phyloP scores from a whole-genome alignment of 2,888 invertebrate species.

The Caenorhabditis becei region DNA sequence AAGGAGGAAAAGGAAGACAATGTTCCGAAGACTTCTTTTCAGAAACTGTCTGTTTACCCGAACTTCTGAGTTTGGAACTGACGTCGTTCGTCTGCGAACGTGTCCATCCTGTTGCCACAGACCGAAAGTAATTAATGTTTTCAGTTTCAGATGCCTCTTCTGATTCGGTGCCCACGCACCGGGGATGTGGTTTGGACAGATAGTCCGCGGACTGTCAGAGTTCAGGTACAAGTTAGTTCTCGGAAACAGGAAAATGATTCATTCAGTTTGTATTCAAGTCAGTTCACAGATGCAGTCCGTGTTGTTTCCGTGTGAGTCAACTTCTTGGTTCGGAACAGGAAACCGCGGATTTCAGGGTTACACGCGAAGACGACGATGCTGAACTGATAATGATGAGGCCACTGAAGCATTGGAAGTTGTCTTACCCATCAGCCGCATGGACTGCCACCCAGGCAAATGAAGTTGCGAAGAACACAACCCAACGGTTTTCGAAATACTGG shows the following conservation, averaged over 20 bases:
- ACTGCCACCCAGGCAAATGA: slow-evolving; percentile 62
- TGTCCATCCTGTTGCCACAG: not conserved
- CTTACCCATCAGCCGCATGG: slow-evolving; percentile 58
- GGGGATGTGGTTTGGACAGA: not conserved
- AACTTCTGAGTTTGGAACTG: too few relatives aligned
- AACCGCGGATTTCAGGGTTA: slow-evolving; percentile 29
- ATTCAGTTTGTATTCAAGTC: not conserved
- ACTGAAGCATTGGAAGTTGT: not conserved
- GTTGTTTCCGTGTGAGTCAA: not conserved
- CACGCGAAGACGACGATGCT: slow-evolving; percentile 28
- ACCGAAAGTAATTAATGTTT: not conserved
- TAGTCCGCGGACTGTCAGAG: too few relatives aligned
- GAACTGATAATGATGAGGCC: not conserved
- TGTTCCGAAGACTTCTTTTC: too few relatives aligned
- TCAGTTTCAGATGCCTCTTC: not conserved
- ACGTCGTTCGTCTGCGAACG: too few relatives aligned
- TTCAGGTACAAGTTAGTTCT: too few relatives aligned
- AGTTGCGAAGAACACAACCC: slow-evolving; percentile 56
- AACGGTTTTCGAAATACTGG: slow-evolving; percentile 54
- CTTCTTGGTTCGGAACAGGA: not conserved
- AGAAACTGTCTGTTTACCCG: too few relatives aligned
- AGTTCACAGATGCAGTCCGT: not conserved
- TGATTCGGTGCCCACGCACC: not conserved
- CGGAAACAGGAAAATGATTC: too few relatives aligned
- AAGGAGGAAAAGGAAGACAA: too few relatives aligned